These are phyloP conservation scores for Pomatorhinus ruficollis DNA, from an alignment of 2,113 vertebrate genomes.

Conservation along the genomic window DNA sequence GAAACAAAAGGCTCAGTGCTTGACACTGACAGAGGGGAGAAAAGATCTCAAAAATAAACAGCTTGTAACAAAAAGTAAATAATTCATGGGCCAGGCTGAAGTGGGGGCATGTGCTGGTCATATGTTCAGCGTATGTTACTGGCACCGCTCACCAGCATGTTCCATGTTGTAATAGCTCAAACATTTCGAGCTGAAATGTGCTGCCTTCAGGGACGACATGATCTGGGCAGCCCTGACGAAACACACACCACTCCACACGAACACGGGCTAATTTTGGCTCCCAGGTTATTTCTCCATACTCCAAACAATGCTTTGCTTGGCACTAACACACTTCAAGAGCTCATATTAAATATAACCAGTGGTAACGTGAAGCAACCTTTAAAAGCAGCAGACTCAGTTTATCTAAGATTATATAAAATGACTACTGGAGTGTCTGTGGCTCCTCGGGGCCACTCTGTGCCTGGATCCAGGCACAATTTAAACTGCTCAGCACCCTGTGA, in stretches of 20 bases:
- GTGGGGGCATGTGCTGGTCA: conserved; percentile 51
- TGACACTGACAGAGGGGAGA: background rate
- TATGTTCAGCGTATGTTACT: conserved; percentile 44
- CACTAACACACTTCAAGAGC: background rate
- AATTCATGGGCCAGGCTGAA: background rate
- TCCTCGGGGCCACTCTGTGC: background rate
- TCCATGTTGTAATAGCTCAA: conserved; percentile 49
- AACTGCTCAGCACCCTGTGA: background rate
- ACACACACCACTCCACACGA: conserved; percentile 19
- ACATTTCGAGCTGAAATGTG: conserved; percentile 10
- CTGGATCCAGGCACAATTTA: background rate
- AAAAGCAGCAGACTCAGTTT: conserved; percentile 1
- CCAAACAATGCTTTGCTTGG: conserved; percentile 59
- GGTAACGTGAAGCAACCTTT: background rate
- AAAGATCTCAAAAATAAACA: conserved; percentile 1
- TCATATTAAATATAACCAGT: background rate
- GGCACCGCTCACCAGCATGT: conserved; percentile 31
- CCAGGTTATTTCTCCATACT: conserved; percentile 47
- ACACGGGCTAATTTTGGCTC: conserved; percentile 45
- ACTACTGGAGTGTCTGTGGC: background rate
- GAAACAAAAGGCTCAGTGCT: conserved; percentile 13
- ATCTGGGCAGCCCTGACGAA: conserved; percentile 57
- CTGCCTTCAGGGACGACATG: conserved; percentile 58
- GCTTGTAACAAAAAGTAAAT: conserved; percentile 37
- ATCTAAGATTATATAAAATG: background rate